Evolutionary conservation across 2,888 invertebrate species (phyloP).

Genomic region (Pimpla rufipes): DNA sequence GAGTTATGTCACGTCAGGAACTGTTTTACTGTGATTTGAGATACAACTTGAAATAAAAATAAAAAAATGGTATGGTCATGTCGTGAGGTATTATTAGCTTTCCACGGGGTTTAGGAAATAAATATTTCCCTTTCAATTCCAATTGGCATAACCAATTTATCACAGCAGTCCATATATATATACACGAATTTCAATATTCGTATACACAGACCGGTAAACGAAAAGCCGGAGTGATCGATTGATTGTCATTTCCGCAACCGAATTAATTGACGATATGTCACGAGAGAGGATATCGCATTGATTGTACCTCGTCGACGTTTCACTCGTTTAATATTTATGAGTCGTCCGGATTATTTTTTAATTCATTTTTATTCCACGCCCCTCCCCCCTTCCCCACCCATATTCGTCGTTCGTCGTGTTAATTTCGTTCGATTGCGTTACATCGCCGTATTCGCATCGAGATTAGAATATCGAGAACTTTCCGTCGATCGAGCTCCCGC

Average conservation of each 20-base stretch:
- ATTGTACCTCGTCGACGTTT: constrained; percentile 61
- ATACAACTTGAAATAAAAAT: background rate
- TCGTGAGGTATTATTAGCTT: background rate
- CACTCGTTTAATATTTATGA: constrained; percentile 65
- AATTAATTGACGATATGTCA: constrained; percentile 69
- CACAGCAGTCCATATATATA: background rate
- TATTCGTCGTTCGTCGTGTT: constrained; percentile 16
- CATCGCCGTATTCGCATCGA: background rate
- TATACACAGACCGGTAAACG: background rate
- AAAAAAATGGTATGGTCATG: background rate
- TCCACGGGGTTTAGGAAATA: background rate
- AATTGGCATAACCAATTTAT: constrained; percentile 8
- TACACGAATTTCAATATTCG: background rate
- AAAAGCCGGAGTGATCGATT: constrained; percentile 43
- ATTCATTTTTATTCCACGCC: constrained; percentile 11
- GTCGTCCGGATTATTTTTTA: constrained; percentile 36
- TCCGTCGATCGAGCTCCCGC: constrained; percentile 5
- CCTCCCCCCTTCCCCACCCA: constrained; percentile 18
- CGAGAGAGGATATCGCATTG: constrained; percentile 64
- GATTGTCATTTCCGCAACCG: constrained; percentile 66
- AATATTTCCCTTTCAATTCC: background rate
- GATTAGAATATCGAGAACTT: constrained; percentile 27
- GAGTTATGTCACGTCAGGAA: no score
- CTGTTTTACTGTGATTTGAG: background rate
- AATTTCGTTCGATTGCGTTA: constrained; percentile 18